Percentiles rank a stretch among this genome's conserved stretches.
Evolutionary conservation across 2,113 vertebrate genomes (phyloP).

Genomic region (Fukomys damarensis): DNA sequence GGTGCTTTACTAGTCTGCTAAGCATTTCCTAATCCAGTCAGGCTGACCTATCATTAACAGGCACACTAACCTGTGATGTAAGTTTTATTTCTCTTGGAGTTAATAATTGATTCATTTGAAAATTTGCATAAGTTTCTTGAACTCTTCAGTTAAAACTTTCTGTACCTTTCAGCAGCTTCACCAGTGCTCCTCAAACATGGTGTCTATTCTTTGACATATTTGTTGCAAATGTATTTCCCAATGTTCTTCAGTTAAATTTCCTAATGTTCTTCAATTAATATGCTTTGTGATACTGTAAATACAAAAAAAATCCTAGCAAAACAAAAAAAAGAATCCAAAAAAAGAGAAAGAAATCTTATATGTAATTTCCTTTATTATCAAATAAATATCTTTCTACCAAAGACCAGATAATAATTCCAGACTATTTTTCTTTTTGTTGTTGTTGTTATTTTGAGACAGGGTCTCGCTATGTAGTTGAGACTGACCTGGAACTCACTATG

Average conservation of each 20-base stretch:
- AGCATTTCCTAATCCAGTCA: background rate
- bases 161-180: background rate
- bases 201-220: background rate
- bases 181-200: background rate
- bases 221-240: background rate
- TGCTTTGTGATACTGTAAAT: background rate
- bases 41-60: background rate
- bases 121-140: background rate
- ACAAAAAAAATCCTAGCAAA: background rate
- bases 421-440: too few species aligned
- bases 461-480: too few species aligned
- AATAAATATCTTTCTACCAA: background rate
- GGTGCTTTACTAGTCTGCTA: background rate
- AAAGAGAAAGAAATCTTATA: background rate
- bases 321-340: background rate
- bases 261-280: background rate
- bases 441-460: too few species aligned
- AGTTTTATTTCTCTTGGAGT: background rate
- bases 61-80: background rate
- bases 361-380: constrained; percentile 31
- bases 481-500: too few species aligned
- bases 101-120: background rate
- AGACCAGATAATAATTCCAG: background rate
- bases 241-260: background rate
- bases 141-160: background rate